Conservation (phyloP, 2,888 invertebrate species). For the Chrysolina oricalcia region DNA sequence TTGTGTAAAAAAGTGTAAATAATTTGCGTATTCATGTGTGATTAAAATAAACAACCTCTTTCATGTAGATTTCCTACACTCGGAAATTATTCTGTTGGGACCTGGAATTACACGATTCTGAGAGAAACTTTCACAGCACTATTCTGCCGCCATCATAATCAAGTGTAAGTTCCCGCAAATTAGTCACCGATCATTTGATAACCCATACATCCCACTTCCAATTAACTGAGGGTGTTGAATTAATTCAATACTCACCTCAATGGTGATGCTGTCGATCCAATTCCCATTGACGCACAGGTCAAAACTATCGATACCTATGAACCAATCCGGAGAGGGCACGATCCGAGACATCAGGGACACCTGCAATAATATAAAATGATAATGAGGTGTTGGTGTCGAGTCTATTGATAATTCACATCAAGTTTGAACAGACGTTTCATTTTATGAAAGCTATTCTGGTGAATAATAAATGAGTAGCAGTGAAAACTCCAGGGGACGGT, state of each 20-base stretch:
- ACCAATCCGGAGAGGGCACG: constrained; percentile 97
- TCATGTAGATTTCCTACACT: too few species aligned
- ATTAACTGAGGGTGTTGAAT: background rate
- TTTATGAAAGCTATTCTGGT: background rate
- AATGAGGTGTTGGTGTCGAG: background rate
- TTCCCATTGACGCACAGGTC: constrained; percentile 92
- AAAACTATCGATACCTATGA: constrained; percentile 92
- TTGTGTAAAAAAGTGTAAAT: too few species aligned
- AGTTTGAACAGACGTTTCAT: background rate
- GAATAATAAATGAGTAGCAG: background rate
- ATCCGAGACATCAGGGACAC: constrained; percentile 93
- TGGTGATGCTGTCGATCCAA: constrained; percentile 92
- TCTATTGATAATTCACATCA: background rate
- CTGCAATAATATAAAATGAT: constrained; percentile 70
- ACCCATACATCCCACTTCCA: background rate
- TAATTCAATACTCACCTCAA: constrained; percentile 78
- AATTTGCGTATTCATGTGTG: too few species aligned
- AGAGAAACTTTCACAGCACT: too few species aligned
- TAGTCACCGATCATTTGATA: background rate
- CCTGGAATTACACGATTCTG: too few species aligned
- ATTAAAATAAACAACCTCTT: too few species aligned
- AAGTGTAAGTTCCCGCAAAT: background rate
- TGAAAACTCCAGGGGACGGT: background rate
- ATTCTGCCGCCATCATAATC: background rate
- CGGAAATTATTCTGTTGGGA: too few species aligned